Base-by-base conservation (phyloP, 2,888 invertebrate species). In the Holacanthella duospinosa region DNA sequence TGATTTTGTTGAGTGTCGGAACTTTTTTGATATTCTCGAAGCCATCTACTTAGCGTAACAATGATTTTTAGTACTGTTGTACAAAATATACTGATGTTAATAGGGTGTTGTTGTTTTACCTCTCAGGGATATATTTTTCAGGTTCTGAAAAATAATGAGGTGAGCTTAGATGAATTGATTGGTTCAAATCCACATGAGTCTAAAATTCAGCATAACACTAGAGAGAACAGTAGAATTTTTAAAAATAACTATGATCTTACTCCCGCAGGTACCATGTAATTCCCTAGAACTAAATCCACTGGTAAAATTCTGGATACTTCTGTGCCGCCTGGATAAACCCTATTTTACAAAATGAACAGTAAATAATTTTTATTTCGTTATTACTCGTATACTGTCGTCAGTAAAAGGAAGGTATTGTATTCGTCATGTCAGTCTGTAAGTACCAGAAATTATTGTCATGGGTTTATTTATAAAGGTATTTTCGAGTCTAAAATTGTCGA, bases 231-330 rank as follows among this genome's bases (percentile, higher is more conserved):
- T 36, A 6, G 36, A 36, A 36, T 12, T 36, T 12, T 36, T 16
- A 36, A 12, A 16, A 36, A 36, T 16, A 16, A 36, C 16, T 12
- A 36, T 36, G n/a, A 48, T 9, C 69, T 64, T 69, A 74, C 75
- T 63, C 75, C 75, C 36, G 73, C 71, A 29, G 77, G 77, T 56
- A 77, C 68, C 48, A 76, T 75, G 73, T 85, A 88, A 9, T 83
- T 85, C n/a, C 81, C 78, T 0, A 88, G 74, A 16, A 82, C 79
- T 3, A 83, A 78, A 64, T 86, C 83, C 43, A 80, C 79, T 78
- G 74, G 73, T 6, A 74, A 64, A 21, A 77, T 74, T 61, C 77
- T 72, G 1, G 76, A 75, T 12, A 76, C 73, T 66, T 76, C 75
- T 1, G 76, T 76, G 55, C 76, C 77, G 67, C 74, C 75, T 2